phyloP scores from a whole-genome alignment of 2,888 invertebrate species.

The Mallateleia sp. region DNA sequence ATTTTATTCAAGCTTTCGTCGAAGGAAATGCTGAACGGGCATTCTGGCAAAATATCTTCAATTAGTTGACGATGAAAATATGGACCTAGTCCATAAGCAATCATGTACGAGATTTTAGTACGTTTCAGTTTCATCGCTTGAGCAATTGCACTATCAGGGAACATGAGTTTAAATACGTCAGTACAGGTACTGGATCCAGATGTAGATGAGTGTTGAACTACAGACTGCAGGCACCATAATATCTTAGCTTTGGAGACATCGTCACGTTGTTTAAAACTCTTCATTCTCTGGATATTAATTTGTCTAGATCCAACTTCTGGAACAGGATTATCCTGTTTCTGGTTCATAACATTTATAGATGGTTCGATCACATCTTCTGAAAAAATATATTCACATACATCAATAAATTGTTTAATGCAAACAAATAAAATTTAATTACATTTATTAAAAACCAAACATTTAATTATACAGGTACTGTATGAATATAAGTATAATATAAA shows the following conservation, averaged over 20 bases:
- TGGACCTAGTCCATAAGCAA: conserved; percentile 73
- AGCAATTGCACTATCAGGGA: conserved; percentile 32
- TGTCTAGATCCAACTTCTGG: too few species aligned
- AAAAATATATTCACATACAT: too few species aligned
- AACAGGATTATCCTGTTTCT: too few species aligned
- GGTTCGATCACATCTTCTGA: too few species aligned
- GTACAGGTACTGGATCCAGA: not conserved
- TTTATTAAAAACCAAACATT: too few species aligned
- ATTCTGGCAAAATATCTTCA: conserved; percentile 27
- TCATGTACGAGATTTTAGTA: conserved; percentile 71
- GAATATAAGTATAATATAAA: too few species aligned
- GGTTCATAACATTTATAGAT: too few species aligned
- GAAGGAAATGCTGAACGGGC: conserved; percentile 73
- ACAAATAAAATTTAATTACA: too few species aligned
- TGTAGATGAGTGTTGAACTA: conserved; percentile 12
- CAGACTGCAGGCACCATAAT: conserved; percentile 14
- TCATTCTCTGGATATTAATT: too few species aligned
- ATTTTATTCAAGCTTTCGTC: conserved; percentile 70
- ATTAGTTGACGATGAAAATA: conserved; percentile 66
- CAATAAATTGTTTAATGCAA: too few species aligned
- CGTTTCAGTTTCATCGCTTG: conserved; percentile 62
- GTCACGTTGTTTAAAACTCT: conserved; percentile 11
- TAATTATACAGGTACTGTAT: too few species aligned
- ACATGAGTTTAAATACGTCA: conserved; percentile 32
- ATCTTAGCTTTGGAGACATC: conserved; percentile 16